Base-by-base conservation (phyloP, 2,888 invertebrate genomes). In the Deilephila elpenor region DNA sequence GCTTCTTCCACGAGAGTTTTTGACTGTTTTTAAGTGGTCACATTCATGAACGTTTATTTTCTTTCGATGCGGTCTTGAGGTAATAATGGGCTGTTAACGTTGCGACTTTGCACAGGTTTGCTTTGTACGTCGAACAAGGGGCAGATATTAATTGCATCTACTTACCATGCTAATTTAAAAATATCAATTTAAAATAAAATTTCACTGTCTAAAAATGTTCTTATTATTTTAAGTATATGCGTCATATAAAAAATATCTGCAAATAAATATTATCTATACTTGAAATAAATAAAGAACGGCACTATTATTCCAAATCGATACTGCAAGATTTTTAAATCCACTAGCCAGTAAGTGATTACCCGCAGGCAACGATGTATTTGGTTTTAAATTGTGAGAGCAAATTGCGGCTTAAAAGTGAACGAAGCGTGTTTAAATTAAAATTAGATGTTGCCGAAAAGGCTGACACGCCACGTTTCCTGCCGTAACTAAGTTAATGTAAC, bases 401-500 rank as follows among this genome's bases (percentile, higher is more conserved):
- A 76, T 71, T 76, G 75, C 72, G 71, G 62, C 75, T 34, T 76
- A 73, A 78, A 81, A 83, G 78, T 77, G 74, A 75, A 75, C 74
- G 77, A 78, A 72, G 74, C 61, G 79, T 51, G 78, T 76, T 74
- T 72, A 82, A 80, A 85, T 86, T 84, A 84, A 88, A 86, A 86
- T 85, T 83, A 78, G 76, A 85, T 81, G 79, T 78, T 80, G 81
- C 77, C 82, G 82, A 86, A 87, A 87, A 85, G 80, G 82, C 78
- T 78, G 78, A 78, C 78, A 76, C 78, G 80, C 72, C 78, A 80
- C 76, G 79, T 78, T 71, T 70, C 86, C 82, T 82, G 82, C 77
- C 76, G 79, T 88, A 87, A 88, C 80, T 77, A 84, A 86, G 84
- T 88, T 86, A 89, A 86, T 83, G 81, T 85, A 88, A 88, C 85